Evolutionary conservation across 2,888 invertebrate species (phyloP), one percentile per base, ranked within the genome.

Genomic region (Eucera pruinosa): DNA sequence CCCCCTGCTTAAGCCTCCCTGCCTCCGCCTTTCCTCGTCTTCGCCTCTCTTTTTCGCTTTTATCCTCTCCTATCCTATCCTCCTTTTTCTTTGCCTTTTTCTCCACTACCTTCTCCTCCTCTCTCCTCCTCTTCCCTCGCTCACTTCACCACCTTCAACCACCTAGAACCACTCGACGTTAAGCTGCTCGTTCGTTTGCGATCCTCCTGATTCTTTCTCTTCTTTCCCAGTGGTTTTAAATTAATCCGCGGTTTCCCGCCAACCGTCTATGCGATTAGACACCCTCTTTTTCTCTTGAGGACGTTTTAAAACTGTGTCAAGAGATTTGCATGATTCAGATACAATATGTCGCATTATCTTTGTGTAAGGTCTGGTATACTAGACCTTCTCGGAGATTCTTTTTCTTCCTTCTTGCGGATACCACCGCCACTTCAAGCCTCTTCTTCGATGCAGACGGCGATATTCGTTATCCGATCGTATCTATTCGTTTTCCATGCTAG

Each of bases 1-100:
- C 90, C 90, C 89, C 90, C 88, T 87, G 89, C 88, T 89, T 86
- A 88, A 87, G 86, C 84, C 85, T 88, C 83, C 81, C 80, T 73
- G 66, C 80, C 76, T 66, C 68, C 80, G 75, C 79, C 76, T 82
- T 64, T 83, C 84, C 84, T 82, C 78, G 61, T 65, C 65, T 67
- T 60, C 67, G 62, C 71, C 64, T 78, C 71, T 78, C 57, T 67
- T 65, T 48, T 73, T 67, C 71, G 61, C 66, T 60, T 68, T 83
- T 69, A 52, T 78, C 68, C 60, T 64, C 41, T 36, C 57, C 58
- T 36, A 54, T 61, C 60, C 52, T 69, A 60, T 68, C 62, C 57
- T 57, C 55, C 58, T 80, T 62, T 78, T 45, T 62, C 57, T 65
- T 66, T 69, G 62, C 43, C 68, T 78, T 70, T 77, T 58, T 74